These are phyloP conservation scores for Calycopis cecrops DNA, from an alignment of 1,140 invertebrate genomes.

Conservation along the genomic window DNA sequence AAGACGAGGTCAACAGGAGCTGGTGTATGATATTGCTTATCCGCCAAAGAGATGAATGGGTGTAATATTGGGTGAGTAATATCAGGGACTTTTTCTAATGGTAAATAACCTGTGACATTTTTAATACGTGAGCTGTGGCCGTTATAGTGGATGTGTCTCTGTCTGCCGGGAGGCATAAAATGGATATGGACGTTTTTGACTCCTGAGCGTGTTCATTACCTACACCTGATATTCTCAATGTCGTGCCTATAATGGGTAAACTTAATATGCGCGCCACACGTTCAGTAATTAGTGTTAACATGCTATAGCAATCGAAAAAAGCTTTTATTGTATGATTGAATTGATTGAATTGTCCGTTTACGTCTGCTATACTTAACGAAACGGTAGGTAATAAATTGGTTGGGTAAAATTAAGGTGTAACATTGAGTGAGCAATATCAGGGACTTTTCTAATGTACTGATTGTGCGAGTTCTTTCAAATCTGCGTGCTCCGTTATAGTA, in stretches of 20 bases:
- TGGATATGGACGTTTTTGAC: no score
- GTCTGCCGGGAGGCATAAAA: no score
- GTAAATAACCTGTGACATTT: no score
- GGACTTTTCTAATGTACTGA: not conserved
- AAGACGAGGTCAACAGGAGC: no score
- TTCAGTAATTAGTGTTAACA: not conserved
- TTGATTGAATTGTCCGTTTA: not conserved
- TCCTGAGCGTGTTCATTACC: no score
- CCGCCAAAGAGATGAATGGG: not conserved
- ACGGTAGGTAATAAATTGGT: conserved; percentile 10
- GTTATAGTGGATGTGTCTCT: no score
- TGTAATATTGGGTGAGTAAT: not conserved
- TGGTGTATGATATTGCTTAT: no score
- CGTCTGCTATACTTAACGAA: not conserved
- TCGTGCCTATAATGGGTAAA: no score
- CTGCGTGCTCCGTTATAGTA: not conserved
- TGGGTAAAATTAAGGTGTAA: no score
- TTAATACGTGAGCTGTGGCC: no score
- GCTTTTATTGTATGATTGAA: not conserved
- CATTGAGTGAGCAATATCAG: not conserved
- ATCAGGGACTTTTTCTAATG: not conserved
- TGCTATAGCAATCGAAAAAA: not conserved
- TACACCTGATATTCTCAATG: no score
- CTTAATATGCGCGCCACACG: no score
- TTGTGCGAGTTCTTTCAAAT: not conserved